Conservation (phyloP, 2,113 vertebrate genomes). For the Rattus rattus region DNA sequence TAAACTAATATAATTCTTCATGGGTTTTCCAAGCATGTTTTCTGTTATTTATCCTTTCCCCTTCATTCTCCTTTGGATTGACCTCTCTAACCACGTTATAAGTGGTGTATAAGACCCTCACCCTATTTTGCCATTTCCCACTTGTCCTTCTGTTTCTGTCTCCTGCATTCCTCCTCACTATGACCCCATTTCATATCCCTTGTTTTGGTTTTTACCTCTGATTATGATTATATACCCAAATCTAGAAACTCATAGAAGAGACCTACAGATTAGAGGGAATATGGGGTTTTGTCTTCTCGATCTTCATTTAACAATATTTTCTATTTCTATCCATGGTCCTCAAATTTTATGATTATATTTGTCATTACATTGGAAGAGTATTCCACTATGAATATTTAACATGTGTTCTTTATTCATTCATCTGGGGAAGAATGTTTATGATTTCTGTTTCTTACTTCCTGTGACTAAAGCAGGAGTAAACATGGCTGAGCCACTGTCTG, state of each 20-base stretch:
- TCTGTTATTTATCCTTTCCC: background rate
- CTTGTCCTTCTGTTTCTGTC: background rate
- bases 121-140: fast-evolving
- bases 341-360: background rate
- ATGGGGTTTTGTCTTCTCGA: background rate
- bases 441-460: background rate
- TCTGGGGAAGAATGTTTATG: background rate
- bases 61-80: background rate
- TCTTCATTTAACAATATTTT: background rate
- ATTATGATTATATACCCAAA: background rate
- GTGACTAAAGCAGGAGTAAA: background rate
- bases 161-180: background rate
- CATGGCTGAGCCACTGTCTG: background rate
- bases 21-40: background rate
- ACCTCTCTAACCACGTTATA: background rate
- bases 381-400: background rate
- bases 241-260: background rate
- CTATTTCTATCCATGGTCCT: background rate
- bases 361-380: background rate
- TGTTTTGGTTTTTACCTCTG: background rate
- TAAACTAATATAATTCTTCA: background rate
- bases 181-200: background rate
- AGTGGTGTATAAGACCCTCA: background rate
- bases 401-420: background rate
- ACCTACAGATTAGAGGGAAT: background rate